These are phyloP conservation scores for Stomatorhinus ivindoensis DNA, from an alignment of 2,113 vertebrate species.

Conservation along the genomic window DNA sequence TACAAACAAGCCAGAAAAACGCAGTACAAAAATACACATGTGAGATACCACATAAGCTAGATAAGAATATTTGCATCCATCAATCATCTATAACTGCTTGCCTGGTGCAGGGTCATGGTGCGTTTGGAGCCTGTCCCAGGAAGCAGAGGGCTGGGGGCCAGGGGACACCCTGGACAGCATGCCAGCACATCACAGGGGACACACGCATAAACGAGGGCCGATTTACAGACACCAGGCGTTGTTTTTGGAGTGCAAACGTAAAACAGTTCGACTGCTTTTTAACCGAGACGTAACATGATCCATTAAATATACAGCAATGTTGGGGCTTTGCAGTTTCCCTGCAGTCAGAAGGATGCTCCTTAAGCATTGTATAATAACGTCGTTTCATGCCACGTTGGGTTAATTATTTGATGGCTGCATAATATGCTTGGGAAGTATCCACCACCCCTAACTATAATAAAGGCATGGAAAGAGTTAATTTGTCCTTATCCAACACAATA, in stretches of 20 bases:
- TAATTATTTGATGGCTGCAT: neutral
- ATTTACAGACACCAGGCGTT: neutral
- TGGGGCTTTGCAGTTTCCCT: neutral
- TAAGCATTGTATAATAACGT: neutral
- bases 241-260: neutral
- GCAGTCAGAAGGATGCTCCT: neutral
- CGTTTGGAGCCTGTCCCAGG: neutral
- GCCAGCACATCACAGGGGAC: neutral
- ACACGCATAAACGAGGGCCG: neutral
- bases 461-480: neutral
- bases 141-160: neutral
- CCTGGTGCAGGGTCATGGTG: neutral
- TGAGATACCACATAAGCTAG: neutral
- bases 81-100: neutral
- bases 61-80: neutral
- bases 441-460: neutral
- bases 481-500: neutral
- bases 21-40: neutral
- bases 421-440: neutral
- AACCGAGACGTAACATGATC: neutral
- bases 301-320: neutral
- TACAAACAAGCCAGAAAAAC: neutral
- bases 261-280: neutral
- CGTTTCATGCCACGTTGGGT: neutral
- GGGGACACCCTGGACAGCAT: neutral